These are phyloP conservation scores for Parasteatoda tepidariorum DNA, from an alignment of 1,140 invertebrate species.

Conservation along the genomic window DNA sequence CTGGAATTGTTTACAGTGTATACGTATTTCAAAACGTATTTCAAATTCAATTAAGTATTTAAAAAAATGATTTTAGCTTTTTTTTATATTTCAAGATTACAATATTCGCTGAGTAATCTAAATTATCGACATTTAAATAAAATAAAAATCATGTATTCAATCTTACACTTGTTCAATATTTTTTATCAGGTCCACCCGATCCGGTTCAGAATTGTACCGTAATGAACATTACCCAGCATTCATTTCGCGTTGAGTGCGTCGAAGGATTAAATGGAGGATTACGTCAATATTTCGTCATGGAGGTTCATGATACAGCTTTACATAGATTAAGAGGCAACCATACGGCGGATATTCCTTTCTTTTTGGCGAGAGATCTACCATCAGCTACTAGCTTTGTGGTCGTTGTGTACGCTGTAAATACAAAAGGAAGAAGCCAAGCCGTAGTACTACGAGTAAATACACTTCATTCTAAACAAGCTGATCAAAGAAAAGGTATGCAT, in stretches of 20 bases:
- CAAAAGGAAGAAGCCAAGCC: constrained; percentile 84
- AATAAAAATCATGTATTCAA: no score
- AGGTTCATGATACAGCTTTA: constrained; percentile 75
- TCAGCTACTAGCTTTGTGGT: constrained; percentile 81
- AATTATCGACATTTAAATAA: no score
- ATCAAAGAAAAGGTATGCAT: constrained; percentile 68
- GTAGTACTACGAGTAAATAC: constrained; percentile 82
- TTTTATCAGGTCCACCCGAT: constrained; percentile 59
- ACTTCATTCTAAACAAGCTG: constrained; percentile 86
- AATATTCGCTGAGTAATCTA: no score
- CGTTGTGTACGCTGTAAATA: constrained; percentile 84
- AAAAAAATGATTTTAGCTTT: no score
- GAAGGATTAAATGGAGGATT: constrained; percentile 88
- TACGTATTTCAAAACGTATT: no score
- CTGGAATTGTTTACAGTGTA: no score
- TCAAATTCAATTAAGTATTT: no score
- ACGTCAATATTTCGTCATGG: constrained; percentile 80
- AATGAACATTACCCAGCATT: constrained; percentile 72
- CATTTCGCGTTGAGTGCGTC: constrained; percentile 79
- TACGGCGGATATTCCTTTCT: constrained; percentile 6
- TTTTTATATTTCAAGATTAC: no score
- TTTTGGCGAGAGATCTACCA: constrained; percentile 75
- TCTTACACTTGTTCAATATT: no score
- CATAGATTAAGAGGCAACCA: constrained; percentile 65
- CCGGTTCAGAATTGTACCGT: constrained; percentile 63